Base-by-base conservation (phyloP, 92 coral and sea anemone species). In the Epizoanthus stellaris region DNA sequence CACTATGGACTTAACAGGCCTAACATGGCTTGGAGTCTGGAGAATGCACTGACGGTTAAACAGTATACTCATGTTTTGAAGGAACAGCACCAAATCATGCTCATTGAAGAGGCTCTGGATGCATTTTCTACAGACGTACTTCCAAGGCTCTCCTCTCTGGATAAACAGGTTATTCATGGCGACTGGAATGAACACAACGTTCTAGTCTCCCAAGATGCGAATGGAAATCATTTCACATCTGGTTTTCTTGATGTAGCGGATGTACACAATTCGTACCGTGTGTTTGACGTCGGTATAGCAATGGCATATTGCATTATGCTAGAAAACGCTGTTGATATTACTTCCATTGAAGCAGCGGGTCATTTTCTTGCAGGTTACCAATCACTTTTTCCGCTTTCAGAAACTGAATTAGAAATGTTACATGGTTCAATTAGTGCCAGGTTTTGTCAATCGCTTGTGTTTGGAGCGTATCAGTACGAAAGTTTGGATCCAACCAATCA, bases 181-280 rank as follows among this genome's bases (percentile, higher is more conserved):
- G 87, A 84, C 43, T 61, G 76, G 70, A 84, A 84, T 38, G 87
- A 70, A 17, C 80, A 75, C 54, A 76, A 81, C 21, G 57, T 64
- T 47, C 47, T 88, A 1, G 85, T 75, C 11, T 79, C 72, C 0
- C 72, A 79, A 43, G 60, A 21, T 6, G 6, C 25, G 42, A 60
- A 20, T 17, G 74, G 70, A 38, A 36, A 86, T 40, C 13, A 42
- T 19, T 82, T 53, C 30, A 52, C 79, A n/a, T 60, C 73, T 66
- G 92, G 92, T 73, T 76, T 91, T 47, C 82, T 93, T 36, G 96
- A 93, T 87, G 82, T 93, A 76, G 91, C 82, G 58, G 96, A 93
- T 70, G 56, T 65, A 45, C 87, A 91, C 49, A 71, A 86, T 57
- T 71, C 67, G 15, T 93, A 91, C 47, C 87, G 92, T 17, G 86